Evolutionary conservation across 2,888 invertebrate species (phyloP), one percentile per base, ranked within the genome.

Genomic region (Drosophila infuscata): DNA sequence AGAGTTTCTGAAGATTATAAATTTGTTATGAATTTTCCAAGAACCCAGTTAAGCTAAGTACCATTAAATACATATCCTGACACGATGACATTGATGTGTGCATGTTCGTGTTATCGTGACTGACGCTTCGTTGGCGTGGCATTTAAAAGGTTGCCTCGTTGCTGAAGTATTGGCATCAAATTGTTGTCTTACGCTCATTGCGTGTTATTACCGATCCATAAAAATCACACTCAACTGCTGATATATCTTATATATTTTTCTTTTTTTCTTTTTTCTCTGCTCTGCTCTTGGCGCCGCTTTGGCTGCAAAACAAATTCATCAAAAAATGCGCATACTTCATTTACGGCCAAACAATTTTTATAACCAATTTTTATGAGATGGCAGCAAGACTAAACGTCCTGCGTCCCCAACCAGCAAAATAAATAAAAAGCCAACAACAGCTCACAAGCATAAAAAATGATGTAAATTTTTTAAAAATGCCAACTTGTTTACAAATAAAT

Each of bases 401-500:
- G 20, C 9, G 33, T 12, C 54, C 7, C 32, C 33, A 11, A 11
- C 32, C 12, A 17, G 46, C 25, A 59, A 69, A 20, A 29, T 46
- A 38, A 52, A 66, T 61, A 58, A 35, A 48, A 62, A 48, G 63
- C 60, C 46, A 62, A 63, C 49, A 64, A 64, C 60, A 67, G 52
- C 69, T 36, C 46, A 63, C 61, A 62, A 69, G 66, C 86, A 86
- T 86, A 88, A 85, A 86, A 86, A 86, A 83, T 83, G 74, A 77
- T 74, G 80, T 76, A 74, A 58, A 80, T 87, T 89, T 88, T 82
- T 80, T 61, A 71, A 74, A 83, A 80, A 76, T 78, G 74, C 79
- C 83, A 81, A 88, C 88, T 88, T 89, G 88, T 87, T 86, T 88
- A 89, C 88, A 88, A 85, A 82, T 81, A 85, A 81, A 89, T 89